A percentile compares a stretch with the other conserved stretches of the same genome.
phyloP scores from a whole-genome alignment of 2,888 invertebrate genomes.

The Tolmerus cingulatus region DNA sequence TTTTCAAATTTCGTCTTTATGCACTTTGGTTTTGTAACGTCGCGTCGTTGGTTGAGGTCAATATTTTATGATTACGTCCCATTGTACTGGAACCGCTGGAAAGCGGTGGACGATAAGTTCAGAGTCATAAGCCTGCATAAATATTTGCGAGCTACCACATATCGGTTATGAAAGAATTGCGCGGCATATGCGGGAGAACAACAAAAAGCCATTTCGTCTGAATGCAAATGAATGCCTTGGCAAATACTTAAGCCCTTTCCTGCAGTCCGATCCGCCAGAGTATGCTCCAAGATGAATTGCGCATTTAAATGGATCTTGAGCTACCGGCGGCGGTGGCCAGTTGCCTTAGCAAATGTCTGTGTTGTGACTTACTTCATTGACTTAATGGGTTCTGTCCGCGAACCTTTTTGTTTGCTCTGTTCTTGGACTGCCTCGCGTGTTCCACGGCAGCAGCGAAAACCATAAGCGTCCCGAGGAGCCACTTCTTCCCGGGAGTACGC shows the following conservation, averaged over 20 bases:
- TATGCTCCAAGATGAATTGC: slow-evolving; percentile 9
- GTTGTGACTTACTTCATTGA: slow-evolving; percentile 4
- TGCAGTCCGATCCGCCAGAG: not conserved
- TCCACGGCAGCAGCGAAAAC: not conserved
- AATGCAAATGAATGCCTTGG: slow-evolving; percentile 37
- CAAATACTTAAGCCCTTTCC: slow-evolving; percentile 33
- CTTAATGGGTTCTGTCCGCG: slow-evolving; percentile 4
- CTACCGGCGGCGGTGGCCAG: not conserved
- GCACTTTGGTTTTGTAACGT: not conserved
- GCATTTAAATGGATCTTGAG: slow-evolving; percentile 21
- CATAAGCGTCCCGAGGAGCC: not conserved
- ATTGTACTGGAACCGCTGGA: not conserved
- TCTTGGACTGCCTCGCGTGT: not conserved
- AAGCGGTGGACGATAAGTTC: not conserved
- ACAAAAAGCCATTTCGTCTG: slow-evolving; percentile 31
- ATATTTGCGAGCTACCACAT: not conserved
- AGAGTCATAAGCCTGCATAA: not conserved
- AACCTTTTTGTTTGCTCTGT: slow-evolving; percentile 8
- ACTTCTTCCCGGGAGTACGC: not conserved
- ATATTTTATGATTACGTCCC: not conserved
- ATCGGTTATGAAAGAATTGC: not conserved
- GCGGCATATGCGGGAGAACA: not conserved
- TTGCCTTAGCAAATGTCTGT: slow-evolving; percentile 13
- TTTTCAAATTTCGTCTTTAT: not conserved
- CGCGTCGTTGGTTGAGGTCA: not conserved